These are phyloP conservation scores for Haliclystus octoradiatus DNA, from an alignment of 30 jellyfish, hydroid and myxozoan genomes.

Conservation along the genomic window DNA sequence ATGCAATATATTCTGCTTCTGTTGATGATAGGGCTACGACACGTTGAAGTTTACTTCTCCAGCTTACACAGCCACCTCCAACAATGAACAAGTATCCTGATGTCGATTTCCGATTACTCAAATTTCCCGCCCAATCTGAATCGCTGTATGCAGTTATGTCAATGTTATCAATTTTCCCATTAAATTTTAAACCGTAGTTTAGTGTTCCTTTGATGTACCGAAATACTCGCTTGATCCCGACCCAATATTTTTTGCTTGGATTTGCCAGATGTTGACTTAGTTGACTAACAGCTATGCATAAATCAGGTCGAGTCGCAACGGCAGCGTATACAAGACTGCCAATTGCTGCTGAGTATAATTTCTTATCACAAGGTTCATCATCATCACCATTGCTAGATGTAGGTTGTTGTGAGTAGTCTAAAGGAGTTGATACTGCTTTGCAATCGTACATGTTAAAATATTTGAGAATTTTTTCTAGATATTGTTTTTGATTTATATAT, in stretches of 20 bases:
- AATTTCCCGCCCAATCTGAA: constrained; percentile 30
- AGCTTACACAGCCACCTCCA: constrained; percentile 12
- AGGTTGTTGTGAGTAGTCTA: constrained; percentile 4
- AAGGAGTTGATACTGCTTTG: constrained; percentile 38
- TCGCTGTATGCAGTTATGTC: constrained; percentile 7
- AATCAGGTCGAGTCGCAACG: constrained; percentile 19
- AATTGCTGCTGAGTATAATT: constrained; percentile 15
- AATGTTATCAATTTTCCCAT: neutral
- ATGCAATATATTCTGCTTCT: constrained; percentile 15
- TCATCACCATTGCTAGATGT: neutral
- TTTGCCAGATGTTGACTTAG: constrained; percentile 28
- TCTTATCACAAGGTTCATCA: constrained; percentile 1
- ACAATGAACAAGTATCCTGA: constrained; percentile 21
- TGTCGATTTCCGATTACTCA: constrained; percentile 14
- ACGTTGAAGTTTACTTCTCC: constrained; percentile 21
- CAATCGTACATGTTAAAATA: constrained; percentile 25
- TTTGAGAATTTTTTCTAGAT: constrained; percentile 23
- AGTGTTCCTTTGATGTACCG: constrained; percentile 38
- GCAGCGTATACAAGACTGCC: constrained; percentile 26
- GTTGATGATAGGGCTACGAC: constrained; percentile 33
- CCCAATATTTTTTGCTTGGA: constrained; percentile 50
- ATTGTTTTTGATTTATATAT: constrained; percentile 14
- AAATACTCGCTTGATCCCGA: constrained; percentile 15
- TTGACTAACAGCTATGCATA: constrained; percentile 35
- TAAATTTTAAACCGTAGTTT: constrained; percentile 16